A percentile compares a stretch with the other conserved stretches of the same genome.
Conservation (phyloP, 1,140 invertebrate genomes). For the Tribolium madens region DNA sequence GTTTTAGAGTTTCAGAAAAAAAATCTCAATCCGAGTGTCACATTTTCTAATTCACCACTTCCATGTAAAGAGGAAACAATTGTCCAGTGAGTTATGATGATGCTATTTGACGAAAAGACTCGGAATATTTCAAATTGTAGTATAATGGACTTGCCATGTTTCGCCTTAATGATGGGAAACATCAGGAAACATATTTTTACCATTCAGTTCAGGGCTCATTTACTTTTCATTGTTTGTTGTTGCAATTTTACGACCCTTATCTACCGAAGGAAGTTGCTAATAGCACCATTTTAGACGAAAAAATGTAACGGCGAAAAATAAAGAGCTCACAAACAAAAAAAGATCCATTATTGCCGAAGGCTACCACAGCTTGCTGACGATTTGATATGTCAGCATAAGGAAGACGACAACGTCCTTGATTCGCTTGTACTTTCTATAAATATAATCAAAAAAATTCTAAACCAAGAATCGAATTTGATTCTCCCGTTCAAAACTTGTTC, state of each 20-base stretch:
- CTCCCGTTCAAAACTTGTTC: background rate
- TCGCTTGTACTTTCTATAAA: conserved; percentile 18
- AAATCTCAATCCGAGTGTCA: conserved; percentile 12
- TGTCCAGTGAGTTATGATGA: conserved; percentile 28
- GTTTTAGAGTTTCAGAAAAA: background rate
- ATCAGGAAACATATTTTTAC: conserved; percentile 32
- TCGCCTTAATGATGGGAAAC: conserved; percentile 27
- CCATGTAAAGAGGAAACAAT: conserved; percentile 14
- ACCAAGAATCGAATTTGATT: background rate
- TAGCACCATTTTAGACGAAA: conserved; percentile 15
- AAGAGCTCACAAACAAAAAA: background rate
- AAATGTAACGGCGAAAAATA: conserved; percentile 4
- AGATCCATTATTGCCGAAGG: background rate
- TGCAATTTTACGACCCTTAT: conserved; percentile 37
- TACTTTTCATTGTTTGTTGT: conserved; percentile 38
- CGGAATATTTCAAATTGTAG: conserved; percentile 10
- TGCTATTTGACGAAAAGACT: conserved; percentile 5
- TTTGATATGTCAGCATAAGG: background rate
- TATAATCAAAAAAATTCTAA: background rate
- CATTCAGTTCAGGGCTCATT: conserved; percentile 30
- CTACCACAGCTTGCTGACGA: background rate
- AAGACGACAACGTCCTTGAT: conserved; percentile 4
- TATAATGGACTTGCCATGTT: conserved; percentile 30
- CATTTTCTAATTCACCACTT: conserved; percentile 8
- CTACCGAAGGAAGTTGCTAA: conserved; percentile 26